Conservation (phyloP, 2,797 vertebrate genomes). For the Antrozous pallidus region DNA sequence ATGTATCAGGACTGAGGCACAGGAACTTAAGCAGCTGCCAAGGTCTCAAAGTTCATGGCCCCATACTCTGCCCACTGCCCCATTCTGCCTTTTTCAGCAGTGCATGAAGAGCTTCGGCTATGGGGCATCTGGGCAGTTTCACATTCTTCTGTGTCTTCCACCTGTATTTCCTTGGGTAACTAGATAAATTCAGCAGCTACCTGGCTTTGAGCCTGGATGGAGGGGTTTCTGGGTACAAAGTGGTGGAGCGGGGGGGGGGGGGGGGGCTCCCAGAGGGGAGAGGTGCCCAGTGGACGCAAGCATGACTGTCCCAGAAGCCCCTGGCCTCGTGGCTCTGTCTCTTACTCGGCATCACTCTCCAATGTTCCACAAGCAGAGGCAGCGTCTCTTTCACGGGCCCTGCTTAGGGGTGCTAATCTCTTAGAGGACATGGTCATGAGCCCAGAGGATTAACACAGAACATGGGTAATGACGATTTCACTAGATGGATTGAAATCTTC, state of each 20-base stretch:
- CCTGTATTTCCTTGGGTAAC: neutral
- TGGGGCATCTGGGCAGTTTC: neutral
- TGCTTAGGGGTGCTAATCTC: neutral
- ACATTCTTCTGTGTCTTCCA: neutral
- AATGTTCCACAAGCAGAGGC: neutral
- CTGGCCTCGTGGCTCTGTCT: neutral
- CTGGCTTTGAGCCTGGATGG: neutral
- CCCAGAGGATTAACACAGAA: conserved; percentile 18
- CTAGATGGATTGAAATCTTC: conserved; percentile 19
- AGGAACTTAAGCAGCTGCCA: neutral
- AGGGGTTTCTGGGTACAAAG: neutral
- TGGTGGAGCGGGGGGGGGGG: too few relatives aligned
- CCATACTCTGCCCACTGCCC: neutral
- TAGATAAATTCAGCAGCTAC: neutral
- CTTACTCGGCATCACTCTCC: neutral
- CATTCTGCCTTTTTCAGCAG: neutral
- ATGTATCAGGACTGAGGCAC: neutral
- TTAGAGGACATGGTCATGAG: conserved; percentile 35
- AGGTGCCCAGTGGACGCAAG: neutral
- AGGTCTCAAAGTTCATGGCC: too few relatives aligned
- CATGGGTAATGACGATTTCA: conserved; percentile 30
- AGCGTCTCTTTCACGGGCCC: neutral
- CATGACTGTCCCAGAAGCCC: neutral
- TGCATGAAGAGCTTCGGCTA: neutral
- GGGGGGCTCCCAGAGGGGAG: neutral